These are phyloP conservation scores for Chiridota heheva DNA, from an alignment of 35 echinoderm and acorn worm genomes.

Conservation along the genomic window DNA sequence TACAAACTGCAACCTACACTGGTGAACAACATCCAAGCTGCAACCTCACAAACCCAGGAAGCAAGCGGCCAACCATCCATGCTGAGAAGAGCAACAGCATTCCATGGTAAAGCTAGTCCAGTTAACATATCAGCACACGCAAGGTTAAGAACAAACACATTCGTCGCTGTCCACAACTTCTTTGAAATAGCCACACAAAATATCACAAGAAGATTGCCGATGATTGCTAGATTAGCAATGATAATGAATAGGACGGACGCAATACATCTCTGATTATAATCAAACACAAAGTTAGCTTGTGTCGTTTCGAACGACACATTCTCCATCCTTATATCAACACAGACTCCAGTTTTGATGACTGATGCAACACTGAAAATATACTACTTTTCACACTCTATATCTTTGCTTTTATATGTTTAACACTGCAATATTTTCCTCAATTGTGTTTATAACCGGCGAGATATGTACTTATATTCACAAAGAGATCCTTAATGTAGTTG, in stretches of 20 bases:
- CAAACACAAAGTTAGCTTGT: conserved; percentile 45
- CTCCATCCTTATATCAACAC: no score
- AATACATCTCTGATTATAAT: conserved; percentile 41
- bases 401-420: no score
- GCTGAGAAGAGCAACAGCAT: conserved; percentile 57
- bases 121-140: conserved; percentile 60
- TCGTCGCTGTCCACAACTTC: conserved; percentile 63
- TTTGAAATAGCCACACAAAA: conserved; percentile 52
- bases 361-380: no score
- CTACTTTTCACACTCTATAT: no score
- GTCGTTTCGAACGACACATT: no score
- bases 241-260: conserved; percentile 28
- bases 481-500: no score
- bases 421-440: no score
- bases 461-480: no score
- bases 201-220: conserved; percentile 72
- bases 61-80: conserved; percentile 45
- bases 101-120: conserved; percentile 51
- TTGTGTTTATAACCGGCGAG: no score
- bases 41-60: conserved; percentile 27
- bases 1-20: conserved; percentile 55
- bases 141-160: conserved; percentile 71
- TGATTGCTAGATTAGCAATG: conserved; percentile 39
- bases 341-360: no score
- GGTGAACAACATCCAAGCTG: conserved; percentile 60